These are phyloP conservation scores for Bathybates hornii DNA, from an alignment of 2,113 vertebrate genomes.

Conservation along the genomic window DNA sequence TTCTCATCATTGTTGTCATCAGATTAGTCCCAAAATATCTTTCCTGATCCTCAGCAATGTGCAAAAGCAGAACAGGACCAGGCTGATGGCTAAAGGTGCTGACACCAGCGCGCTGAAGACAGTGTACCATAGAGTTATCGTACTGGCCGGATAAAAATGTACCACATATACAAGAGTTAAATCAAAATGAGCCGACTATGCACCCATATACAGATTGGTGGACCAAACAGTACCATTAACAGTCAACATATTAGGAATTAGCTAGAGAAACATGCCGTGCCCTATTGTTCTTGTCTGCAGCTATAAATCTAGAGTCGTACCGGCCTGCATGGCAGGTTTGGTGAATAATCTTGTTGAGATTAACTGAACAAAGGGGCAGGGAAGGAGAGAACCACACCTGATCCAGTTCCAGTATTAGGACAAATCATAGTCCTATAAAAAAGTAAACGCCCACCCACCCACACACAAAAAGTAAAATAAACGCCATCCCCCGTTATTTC, in stretches of 20 bases:
- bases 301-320: constrained; percentile 16
- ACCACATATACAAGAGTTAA: constrained; percentile 37
- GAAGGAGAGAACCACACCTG: constrained; percentile 22
- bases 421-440: constrained; percentile 28
- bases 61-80: constrained; percentile 72
- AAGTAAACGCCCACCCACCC: background rate
- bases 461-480: background rate
- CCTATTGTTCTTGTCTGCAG: constrained; percentile 28
- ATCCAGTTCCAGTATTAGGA: constrained; percentile 56
- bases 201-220: constrained; percentile 31
- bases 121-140: constrained; percentile 33
- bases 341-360: constrained; percentile 19
- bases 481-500: constrained; percentile 12
- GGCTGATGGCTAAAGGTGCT: constrained; percentile 45
- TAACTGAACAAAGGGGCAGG: constrained; percentile 19
- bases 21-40: constrained; percentile 75
- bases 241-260: constrained; percentile 39
- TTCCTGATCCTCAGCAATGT: constrained; percentile 76
- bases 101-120: constrained; percentile 27
- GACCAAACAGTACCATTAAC: constrained; percentile 48
- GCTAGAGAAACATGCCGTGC: constrained; percentile 32
- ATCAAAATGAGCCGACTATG: constrained; percentile 17
- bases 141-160: constrained; percentile 28
- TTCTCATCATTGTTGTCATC: constrained; percentile 69
- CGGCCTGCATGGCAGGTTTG: constrained; percentile 56